Evolutionary conservation across 2,113 vertebrate species (phyloP), one percentile per base, ranked within the genome.

Genomic region (Perca fluviatilis): DNA sequence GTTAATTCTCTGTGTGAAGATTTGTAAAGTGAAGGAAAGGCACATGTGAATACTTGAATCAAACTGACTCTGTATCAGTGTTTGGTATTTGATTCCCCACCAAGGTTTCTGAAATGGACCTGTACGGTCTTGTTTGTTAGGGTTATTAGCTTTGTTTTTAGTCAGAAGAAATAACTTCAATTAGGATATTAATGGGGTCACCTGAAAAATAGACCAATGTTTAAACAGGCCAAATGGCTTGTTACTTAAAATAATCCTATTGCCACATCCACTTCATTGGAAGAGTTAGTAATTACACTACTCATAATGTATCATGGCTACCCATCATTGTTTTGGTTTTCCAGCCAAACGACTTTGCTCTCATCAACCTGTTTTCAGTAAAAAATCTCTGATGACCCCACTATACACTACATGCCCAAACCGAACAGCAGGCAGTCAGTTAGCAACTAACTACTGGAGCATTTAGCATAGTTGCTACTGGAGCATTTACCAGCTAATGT

Each of bases 151-250:
- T 68, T 68, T 33, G 11, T 27, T 66, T 87, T 71, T 21, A 57
- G 43, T 12, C 15, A 30, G 21, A 21, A 60, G 51, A 30, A 50
- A 46, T 23, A 5, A 25, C 46, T 15, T 58, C 19, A 33, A 19
- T 70, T 15, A 30, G 36, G 63, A 63, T 56, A 77, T 74, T 51
- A 90, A 79, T 75, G 36, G 13, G 85, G 64, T 81, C 83, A 73
- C 58, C 79, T 73, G 21, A 64, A 77, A 83, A 70, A 49, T 63
- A 33, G 73, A 58, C 47, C 51, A 33, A 8, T 16, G 72, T 54
- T 60, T 82, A 12, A 64, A 79, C 36, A 46, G 62, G 65, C 51
- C n/a, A 40, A 53, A 66, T 54, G 54, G 23, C 4, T 27, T 43
- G 15, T 79, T 50, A 47, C 57, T 43, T 62, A 23, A 63, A 68